phyloP scores from a whole-genome alignment of 2,113 vertebrate species.

The Kryptolebias marmoratus region DNA sequence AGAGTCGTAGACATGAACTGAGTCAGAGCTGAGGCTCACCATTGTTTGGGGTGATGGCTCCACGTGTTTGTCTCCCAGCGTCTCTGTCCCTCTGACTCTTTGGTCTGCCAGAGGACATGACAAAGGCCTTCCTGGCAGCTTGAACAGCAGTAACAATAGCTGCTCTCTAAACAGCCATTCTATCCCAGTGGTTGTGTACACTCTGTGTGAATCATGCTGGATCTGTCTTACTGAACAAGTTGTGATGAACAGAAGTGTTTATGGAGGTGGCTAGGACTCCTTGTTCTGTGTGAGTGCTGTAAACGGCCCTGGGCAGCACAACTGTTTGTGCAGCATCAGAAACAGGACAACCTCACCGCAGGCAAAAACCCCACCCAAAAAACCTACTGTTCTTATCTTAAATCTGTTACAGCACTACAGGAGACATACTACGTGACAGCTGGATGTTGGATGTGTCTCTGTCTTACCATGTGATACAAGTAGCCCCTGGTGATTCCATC shows the following conservation, averaged over 20 bases:
- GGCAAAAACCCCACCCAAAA: conserved; percentile 5
- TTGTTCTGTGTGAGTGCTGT: conserved; percentile 22
- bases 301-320: conserved; percentile 7
- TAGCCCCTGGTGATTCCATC: too few species aligned
- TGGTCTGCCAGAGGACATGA: conserved; percentile 22
- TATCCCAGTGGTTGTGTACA: conserved; percentile 9
- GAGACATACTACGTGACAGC: not conserved
- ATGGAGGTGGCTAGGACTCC: conserved; percentile 39
- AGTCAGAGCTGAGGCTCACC: conserved; percentile 45
- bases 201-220: conserved; percentile 41
- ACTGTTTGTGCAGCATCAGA: conserved; percentile 39
- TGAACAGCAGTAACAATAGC: conserved; percentile 24
- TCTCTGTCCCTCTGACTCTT: conserved; percentile 29
- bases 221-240: conserved; percentile 40
- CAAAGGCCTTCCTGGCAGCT: conserved; percentile 14
- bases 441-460: not conserved
- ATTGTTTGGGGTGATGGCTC: conserved; percentile 46
- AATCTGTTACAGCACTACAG: not conserved
- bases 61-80: conserved; percentile 12
- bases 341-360: conserved; percentile 44
- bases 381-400: conserved; percentile 20
- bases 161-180: conserved; percentile 21
- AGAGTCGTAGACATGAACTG: not conserved
- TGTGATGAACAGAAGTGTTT: conserved; percentile 9
- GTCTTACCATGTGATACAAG: too few species aligned